phyloP scores from a whole-genome alignment of 1,140 invertebrate species.

The Cotesia vestalis region DNA sequence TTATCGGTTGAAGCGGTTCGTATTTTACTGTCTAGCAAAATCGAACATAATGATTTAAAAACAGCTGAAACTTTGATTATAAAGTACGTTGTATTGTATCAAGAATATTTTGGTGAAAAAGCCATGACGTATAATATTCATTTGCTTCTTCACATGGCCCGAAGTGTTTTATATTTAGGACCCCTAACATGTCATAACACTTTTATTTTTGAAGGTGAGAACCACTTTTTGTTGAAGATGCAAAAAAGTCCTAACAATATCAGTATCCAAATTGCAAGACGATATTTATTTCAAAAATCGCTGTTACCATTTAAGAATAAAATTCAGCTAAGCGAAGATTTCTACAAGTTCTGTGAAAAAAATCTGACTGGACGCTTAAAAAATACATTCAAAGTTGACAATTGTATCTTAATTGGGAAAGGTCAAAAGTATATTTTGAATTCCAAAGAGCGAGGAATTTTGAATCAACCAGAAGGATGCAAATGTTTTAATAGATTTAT shows the following conservation, averaged over 20 bases:
- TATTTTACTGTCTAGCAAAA: slow-evolving; percentile 23
- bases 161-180: slow-evolving; percentile 23
- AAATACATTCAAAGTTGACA: background rate
- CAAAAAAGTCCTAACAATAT: slow-evolving; percentile 20
- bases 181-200: slow-evolving; percentile 22
- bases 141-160: slow-evolving; percentile 6
- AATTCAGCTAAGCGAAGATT: background rate
- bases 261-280: slow-evolving; percentile 6
- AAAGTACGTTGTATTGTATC: slow-evolving; percentile 7
- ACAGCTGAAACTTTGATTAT: background rate
- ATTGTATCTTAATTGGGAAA: slow-evolving; percentile 18
- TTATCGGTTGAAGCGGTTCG: slow-evolving; percentile 21
- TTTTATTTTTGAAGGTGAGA: slow-evolving; percentile 27
- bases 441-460: background rate
- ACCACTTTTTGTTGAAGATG: slow-evolving; percentile 14
- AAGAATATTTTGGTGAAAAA: slow-evolving; percentile 21
- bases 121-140: slow-evolving; percentile 8
- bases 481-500: slow-evolving; percentile 12
- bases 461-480: background rate
- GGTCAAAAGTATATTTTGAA: slow-evolving; percentile 20
- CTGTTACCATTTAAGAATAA: slow-evolving; percentile 5
- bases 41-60: background rate
- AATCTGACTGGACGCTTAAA: background rate
- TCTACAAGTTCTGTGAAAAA: slow-evolving; percentile 10
- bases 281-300: slow-evolving; percentile 21